Conservation (phyloP, 2,797 vertebrate genomes). For the Linurgus olivaceus region DNA sequence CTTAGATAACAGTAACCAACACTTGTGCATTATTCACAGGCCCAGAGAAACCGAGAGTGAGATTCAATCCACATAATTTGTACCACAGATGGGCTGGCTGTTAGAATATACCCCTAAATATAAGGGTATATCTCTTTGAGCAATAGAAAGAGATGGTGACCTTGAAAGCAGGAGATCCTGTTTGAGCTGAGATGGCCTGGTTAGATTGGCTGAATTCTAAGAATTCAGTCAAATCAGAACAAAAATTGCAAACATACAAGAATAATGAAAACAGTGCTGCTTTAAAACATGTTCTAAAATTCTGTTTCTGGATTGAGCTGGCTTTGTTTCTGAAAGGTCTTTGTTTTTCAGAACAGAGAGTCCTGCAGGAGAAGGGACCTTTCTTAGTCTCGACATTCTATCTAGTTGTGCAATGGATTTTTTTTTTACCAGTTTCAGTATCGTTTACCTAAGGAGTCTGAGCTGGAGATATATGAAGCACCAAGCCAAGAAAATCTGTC, state of each 20-base stretch:
- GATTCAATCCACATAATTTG: not conserved
- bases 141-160: not conserved
- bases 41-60: not conserved
- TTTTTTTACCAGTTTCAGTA: not conserved
- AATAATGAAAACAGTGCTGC: not conserved
- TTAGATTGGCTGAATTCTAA: not conserved
- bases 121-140: not conserved
- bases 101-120: not conserved
- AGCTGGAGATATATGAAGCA: not conserved
- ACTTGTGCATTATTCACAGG: not conserved
- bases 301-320: not conserved
- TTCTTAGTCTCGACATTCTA: not conserved
- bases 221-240: not conserved
- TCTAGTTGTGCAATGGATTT: not conserved
- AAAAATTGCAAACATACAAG: not conserved
- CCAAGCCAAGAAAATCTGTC: not conserved
- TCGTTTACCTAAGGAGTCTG: not conserved
- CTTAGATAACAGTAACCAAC: not conserved
- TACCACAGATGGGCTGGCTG: not conserved
- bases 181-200: not conserved
- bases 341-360: not conserved
- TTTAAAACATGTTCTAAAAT: not conserved
- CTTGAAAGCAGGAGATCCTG: not conserved
- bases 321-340: not conserved
- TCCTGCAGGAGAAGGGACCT: not conserved